Base-by-base conservation (phyloP, 2,888 invertebrate genomes). In the Pristionchus fissidentatus region DNA sequence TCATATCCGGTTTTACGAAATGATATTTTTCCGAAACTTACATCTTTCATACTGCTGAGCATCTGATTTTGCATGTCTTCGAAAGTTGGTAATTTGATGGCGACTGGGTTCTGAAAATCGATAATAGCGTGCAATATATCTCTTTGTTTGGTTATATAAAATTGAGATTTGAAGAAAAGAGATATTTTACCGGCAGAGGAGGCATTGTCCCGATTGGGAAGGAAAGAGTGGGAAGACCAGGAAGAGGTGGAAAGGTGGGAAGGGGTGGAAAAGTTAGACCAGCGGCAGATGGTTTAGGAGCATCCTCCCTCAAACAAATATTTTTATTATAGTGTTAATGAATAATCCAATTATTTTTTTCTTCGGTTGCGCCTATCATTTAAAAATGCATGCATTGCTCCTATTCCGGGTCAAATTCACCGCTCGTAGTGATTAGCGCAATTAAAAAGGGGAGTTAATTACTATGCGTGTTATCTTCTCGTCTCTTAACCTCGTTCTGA, bases 11-110 rank as follows among this genome's bases (percentile, higher is more conserved):
- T n/a, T n/a, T n/a, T n/a, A n/a, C n/a, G n/a, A n/a, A n/a, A n/a
- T n/a, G n/a, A n/a, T n/a, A n/a, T n/a, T n/a, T n/a, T n/a, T n/a
- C n/a, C n/a, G n/a, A 41, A 29, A 70, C 70, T 13, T 2, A 70
- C 70, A 70, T 70, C 70, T 26, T 70, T 70, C 70, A 70, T 70
- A 10, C 70, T 41, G 19, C 38, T 70, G 4, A n/a, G n/a, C 70
- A 35, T 38, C n/a, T 22, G 43, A 0, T 22, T 26, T 26, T 35
- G 38, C 41, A 70, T 32, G 13, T 70, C 70, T 4, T 41, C 70
- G 38, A 70, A 19, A 5, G 70, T 26, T 7, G 70, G 70, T 7
- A 70, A 15, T 26, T 70, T 70, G 2, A 70, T 35, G 10, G 41
- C 70, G 2, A 43, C 32, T 13, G 38, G 70, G 2, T 38, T 32